These are phyloP conservation scores for Apostichopus leukothele DNA, from an alignment of 53 echinoderm and acorn worm genomes.

Conservation along the genomic window DNA sequence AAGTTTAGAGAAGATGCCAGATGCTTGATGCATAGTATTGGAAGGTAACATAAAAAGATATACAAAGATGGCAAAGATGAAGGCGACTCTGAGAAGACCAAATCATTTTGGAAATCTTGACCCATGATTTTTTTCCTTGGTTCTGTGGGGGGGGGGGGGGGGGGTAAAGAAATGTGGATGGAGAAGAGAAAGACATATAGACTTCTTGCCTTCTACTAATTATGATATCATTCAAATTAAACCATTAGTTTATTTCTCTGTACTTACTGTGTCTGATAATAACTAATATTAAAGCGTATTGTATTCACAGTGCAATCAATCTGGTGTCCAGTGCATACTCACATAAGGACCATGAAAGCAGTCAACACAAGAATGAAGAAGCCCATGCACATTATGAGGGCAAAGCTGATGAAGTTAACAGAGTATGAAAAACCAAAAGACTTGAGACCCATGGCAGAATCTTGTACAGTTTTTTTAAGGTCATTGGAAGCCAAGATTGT, in stretches of 20 bases:
- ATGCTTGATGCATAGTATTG: too few relatives aligned
- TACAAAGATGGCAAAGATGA: too few relatives aligned
- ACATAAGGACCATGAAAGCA: conserved; percentile 75
- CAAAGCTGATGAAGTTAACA: conserved; percentile 82
- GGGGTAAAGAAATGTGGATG: not conserved
- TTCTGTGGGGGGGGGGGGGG: not conserved
- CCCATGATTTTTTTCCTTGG: not conserved
- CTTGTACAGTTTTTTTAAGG: conserved; percentile 54
- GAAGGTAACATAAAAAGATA: too few relatives aligned
- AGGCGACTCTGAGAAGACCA: too few relatives aligned
- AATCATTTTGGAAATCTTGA: too few relatives aligned
- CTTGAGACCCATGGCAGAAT: conserved; percentile 59
- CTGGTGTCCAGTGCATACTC: conserved; percentile 57
- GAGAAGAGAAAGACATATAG: too few relatives aligned
- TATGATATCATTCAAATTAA: too few relatives aligned
- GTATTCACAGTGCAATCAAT: not conserved
- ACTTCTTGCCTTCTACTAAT: too few relatives aligned
- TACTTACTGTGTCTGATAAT: too few relatives aligned
- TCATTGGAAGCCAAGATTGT: not conserved
- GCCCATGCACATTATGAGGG: conserved; percentile 87
- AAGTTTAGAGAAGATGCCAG: too few relatives aligned
- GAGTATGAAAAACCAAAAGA: conserved; percentile 59
- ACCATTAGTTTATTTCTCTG: too few relatives aligned
- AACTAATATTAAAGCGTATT: too few relatives aligned
- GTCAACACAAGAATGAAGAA: conserved; percentile 76